Base-by-base conservation (phyloP, 2,113 vertebrate genomes). In the Vimba vimba region DNA sequence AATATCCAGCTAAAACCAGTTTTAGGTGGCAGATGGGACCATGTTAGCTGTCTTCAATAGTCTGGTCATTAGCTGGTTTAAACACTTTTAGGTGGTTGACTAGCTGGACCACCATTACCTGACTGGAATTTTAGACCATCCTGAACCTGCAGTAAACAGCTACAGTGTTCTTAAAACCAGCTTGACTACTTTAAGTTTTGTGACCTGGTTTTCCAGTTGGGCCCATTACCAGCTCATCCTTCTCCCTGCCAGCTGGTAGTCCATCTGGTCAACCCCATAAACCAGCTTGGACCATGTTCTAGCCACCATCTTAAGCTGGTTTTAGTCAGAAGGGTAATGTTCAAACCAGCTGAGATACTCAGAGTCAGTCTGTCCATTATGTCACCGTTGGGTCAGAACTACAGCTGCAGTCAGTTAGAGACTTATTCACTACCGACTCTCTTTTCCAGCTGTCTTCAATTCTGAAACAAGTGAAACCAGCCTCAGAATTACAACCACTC, bases 341-440 rank as follows among this genome's bases (percentile, higher is more conserved):
- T 76, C 6, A 52, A 52, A 76, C 74, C 74, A 10, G 45, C 33
- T 23, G 68, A 43, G 7, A 36, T 68, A 9, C 15, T 21, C 64
- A 0, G 13, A 52, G 12, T 19, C 17, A 50, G 6, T 77, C 74
- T 77, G 47, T 33, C 17, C 25, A 55, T 77, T 55, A 77, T 33
- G 74, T 77, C 47, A 77, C 25, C 2, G 25, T 77, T 77, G 74
- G 45, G 74, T 77, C 74, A 13, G 39, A 52, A 76, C 13, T 9
- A 76, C 47, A 52, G 6, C 74, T 77, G 74, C 74, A 55, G n/a
- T 77, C 8, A 33, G 25, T 77, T 30, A 55, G 8, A 55, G 47
- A 27, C 12, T 25, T 74, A 7, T 74, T 74, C 23, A 74, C n/a
- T 25, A 76, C 12, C 7, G 7, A 47, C 74, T 76, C 27, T 36